Base-by-base conservation (phyloP, 2,797 vertebrate species). In the Hylomyscus alleni region DNA sequence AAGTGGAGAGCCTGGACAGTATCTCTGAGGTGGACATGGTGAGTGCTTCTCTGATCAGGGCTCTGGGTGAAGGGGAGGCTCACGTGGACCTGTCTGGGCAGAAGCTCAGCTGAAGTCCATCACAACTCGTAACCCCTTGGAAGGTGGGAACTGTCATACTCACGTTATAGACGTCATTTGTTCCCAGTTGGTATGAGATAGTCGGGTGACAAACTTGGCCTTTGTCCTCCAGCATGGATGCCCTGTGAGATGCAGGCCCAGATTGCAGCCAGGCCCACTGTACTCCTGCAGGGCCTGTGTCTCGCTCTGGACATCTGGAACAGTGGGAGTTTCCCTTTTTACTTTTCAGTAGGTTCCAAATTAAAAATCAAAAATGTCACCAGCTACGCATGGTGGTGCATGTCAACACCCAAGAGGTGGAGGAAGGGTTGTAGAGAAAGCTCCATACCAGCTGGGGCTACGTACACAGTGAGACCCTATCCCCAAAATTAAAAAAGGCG, bases 1-100 rank as follows among this genome's bases (percentile, higher is more conserved):
- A 99, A 98, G 99, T 99, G 97, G 99, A 99, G 98, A 99, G 99
- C 89, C 98, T 99, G 98, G 99, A 99, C 98, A 99, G 99, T 97
- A 99, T 99, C 98, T 99, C 99, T n/a, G 99, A 99, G 98, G 99
- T 99, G 75, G 99, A 99, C 98, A 99, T 99, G 99, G 99, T 99
- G 97, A 99, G 98, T 80, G 44, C 40, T 86, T 52, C 76, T 96
- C 65, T 76, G 9, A 40, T 44, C 0, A 3, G 8, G 34, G 29
- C 15, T 8, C 8, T 0, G 1, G 50, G 1, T 40, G 56, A 1
- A 1, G 15, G 22, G 40, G 37, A 69, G 31, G 24, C 10, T 1
- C 52, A 13, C 14, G 2, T 0, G 87, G 54, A 29, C n/a, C 40
- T 37, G 10, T 37, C 65, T 17, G 85, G 85, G 8, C n/a, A 58